A percentile compares a stretch with the other conserved stretches of the same genome.
Evolutionary conservation across 2,113 vertebrate species (phyloP).

Genomic region (Forbesichthys agassizii): DNA sequence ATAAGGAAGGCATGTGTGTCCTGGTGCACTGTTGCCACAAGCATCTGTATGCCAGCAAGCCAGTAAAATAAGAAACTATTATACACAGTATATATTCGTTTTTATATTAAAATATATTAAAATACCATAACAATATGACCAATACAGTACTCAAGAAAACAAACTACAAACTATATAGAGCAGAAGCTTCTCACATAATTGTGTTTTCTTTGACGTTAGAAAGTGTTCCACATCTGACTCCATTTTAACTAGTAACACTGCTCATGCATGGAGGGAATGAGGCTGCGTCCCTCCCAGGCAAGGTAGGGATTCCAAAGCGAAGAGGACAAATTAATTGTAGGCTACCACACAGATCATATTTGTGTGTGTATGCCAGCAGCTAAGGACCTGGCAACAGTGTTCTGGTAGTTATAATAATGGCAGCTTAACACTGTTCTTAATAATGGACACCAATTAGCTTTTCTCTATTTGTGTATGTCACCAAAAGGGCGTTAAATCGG

Average conservation of each 20-base stretch:
- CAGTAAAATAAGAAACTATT: background rate
- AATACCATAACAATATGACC: too few relatives aligned
- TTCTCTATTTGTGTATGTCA: background rate
- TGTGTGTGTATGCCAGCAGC: constrained; percentile 21
- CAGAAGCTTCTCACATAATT: too few relatives aligned
- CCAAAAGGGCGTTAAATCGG: background rate
- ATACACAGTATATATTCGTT: too few relatives aligned
- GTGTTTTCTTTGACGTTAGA: too few relatives aligned
- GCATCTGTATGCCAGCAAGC: constrained; percentile 35
- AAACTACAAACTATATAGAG: too few relatives aligned
- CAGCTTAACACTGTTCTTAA: constrained; percentile 18
- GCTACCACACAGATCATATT: background rate
- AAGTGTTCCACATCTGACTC: too few relatives aligned
- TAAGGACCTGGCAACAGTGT: constrained; percentile 7
- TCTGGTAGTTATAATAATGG: constrained; percentile 26
- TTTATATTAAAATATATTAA: too few relatives aligned
- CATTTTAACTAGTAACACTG: constrained; percentile 3
- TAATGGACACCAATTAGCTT: constrained; percentile 21
- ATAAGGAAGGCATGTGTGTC: constrained; percentile 39
- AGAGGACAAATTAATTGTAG: background rate
- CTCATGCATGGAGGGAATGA: constrained; percentile 38
- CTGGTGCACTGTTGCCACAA: constrained; percentile 23
- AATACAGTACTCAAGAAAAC: too few relatives aligned
- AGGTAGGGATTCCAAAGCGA: background rate
- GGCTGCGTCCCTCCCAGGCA: constrained; percentile 6